phyloP scores from a whole-genome alignment of 2,888 invertebrate species.

The Meta bourneti region DNA sequence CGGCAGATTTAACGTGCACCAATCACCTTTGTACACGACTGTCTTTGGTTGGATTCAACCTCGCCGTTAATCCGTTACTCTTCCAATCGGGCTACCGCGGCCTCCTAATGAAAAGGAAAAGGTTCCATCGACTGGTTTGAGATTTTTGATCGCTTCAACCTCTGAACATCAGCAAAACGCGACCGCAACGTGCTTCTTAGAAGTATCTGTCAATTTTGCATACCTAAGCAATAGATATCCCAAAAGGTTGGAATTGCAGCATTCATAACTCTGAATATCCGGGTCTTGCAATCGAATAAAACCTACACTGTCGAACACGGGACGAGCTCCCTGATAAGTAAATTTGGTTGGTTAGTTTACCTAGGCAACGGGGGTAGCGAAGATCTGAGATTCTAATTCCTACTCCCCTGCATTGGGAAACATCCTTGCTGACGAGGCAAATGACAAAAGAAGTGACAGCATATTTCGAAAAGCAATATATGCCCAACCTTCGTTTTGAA shows the following conservation, averaged over 20 bases:
- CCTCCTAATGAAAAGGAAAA: neutral
- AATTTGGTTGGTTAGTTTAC: neutral
- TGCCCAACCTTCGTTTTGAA: constrained; percentile 32
- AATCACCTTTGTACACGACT: too few species aligned
- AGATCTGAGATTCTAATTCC: constrained; percentile 53
- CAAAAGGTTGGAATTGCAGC: constrained; percentile 4
- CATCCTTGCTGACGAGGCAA: constrained; percentile 64
- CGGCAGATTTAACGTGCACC: too few species aligned
- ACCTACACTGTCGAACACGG: constrained; percentile 47
- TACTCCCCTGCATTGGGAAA: constrained; percentile 54
- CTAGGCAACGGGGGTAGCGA: neutral
- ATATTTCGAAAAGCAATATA: constrained; percentile 68
- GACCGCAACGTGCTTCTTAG: constrained; percentile 17
- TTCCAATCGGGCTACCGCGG: too few species aligned
- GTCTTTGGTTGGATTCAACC: too few species aligned
- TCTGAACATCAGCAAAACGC: constrained; percentile 22
- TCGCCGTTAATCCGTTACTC: too few species aligned
- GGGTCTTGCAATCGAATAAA: constrained; percentile 54
- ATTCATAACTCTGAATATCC: constrained; percentile 52
- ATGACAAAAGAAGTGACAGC: constrained; percentile 72
- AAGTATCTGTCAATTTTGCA: constrained; percentile 43
- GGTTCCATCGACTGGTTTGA: neutral
- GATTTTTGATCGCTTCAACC: neutral
- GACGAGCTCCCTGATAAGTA: constrained; percentile 52
- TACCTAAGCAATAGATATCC: constrained; percentile 56